Evolutionary conservation across 1,140 invertebrate species (phyloP).

Genomic region (Aradophagus sp.): DNA sequence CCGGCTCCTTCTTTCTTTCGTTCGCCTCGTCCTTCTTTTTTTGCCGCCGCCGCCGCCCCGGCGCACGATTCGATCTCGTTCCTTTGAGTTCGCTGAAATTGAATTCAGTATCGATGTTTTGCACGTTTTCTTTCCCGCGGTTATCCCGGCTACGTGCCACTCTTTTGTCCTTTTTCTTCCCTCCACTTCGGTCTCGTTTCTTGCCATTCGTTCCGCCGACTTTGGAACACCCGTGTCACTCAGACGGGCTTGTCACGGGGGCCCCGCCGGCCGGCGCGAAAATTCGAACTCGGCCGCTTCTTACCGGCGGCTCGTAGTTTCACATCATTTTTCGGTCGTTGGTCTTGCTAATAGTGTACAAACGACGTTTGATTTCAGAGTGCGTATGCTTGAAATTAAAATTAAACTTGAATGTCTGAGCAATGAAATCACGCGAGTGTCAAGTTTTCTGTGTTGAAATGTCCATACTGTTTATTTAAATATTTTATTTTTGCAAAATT

Average conservation of each 20-base stretch:
- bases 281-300: no score
- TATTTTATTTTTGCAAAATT: no score
- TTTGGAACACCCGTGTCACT: conserved; percentile 35
- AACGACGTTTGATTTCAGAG: no score
- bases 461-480: no score
- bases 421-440: no score
- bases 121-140: conserved; percentile 53
- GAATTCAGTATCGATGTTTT: conserved; percentile 56
- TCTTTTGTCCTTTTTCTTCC: conserved; percentile 32
- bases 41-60: conserved; percentile 4
- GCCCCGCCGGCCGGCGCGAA: not conserved
- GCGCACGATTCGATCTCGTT: conserved; percentile 50
- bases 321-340: no score
- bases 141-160: conserved; percentile 36
- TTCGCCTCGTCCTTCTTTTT: conserved; percentile 30
- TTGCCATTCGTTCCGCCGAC: conserved; percentile 5
- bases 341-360: no score
- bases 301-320: no score
- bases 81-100: conserved; percentile 52
- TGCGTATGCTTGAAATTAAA: no score
- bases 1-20: conserved; percentile 35
- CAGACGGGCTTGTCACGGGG: conserved; percentile 29
- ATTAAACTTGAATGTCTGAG: no score
- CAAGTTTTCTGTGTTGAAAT: no score
- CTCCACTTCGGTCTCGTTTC: not conserved